Percentiles rank a stretch among this genome's conserved stretches.
phyloP scores from a whole-genome alignment of 1,140 invertebrate genomes.

The Drosophila eugracilis region DNA sequence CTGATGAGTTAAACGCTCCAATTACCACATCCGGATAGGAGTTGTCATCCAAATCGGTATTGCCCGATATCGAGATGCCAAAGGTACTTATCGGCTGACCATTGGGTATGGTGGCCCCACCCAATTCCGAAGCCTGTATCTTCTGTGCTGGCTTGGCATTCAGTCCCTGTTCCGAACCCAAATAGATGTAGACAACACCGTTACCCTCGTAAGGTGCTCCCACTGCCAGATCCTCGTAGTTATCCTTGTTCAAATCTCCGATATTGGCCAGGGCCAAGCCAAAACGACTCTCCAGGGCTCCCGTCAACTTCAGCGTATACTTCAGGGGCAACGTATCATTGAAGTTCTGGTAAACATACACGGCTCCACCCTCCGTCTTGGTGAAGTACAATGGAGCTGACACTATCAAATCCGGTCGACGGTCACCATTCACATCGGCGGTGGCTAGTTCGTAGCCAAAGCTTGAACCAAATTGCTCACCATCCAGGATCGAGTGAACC shows the following conservation, averaged over 20 bases:
- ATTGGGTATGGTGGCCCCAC: conserved; percentile 79
- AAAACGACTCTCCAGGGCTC: conserved; percentile 92
- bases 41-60: conserved; percentile 95
- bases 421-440: conserved; percentile 94
- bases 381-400: conserved; percentile 96
- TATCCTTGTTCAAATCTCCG: conserved; percentile 96
- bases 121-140: conserved; percentile 84
- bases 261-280: conserved; percentile 94
- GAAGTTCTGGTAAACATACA: conserved; percentile 93
- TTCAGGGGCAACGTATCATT: conserved; percentile 85
- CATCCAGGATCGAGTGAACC: conserved; percentile 88
- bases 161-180: conserved; percentile 91
- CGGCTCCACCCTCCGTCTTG: conserved; percentile 92
- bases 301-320: conserved; percentile 88
- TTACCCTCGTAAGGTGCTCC: conserved; percentile 96
- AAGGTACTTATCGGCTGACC: conserved; percentile 89
- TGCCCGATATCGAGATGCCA: conserved; percentile 95
- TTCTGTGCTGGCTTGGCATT: conserved; percentile 90
- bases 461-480: conserved; percentile 94
- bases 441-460: conserved; percentile 95
- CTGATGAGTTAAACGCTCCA: conserved; percentile 89
- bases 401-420: conserved; percentile 94
- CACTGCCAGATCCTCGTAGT: conserved; percentile 94
- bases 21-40: conserved; percentile 96
- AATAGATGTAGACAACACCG: conserved; percentile 94